Evolutionary conservation across 2,888 invertebrate genomes (phyloP), one percentile per base, ranked within the genome.

Genomic region (Caenorhabditis zanzibari): DNA sequence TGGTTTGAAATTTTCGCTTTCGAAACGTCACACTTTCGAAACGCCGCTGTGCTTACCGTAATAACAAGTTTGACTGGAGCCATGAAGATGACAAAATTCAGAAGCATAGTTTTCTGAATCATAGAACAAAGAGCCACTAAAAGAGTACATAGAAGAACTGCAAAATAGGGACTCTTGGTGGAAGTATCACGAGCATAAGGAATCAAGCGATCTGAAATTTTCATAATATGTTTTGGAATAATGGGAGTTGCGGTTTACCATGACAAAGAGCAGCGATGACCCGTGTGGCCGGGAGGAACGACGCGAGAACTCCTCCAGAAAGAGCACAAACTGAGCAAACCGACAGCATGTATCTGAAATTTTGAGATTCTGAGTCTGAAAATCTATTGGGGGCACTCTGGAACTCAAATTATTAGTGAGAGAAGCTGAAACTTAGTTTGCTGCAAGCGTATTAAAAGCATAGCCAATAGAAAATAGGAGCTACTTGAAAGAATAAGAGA

Each of bases 321-420:
- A 88, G 79, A 6, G 84, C 85, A 68, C 88, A 88, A 54, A 88
- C 85, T 14, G 88, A 85, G 59, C 86, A 85, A 5, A 88, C 88
- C 0, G 86, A 83, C n/a, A 88, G 75, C 85, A 88, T 84, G 69
- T 88, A 88, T 35, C 88, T 88, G 80, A 49, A 82, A 80, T 3
- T 12, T 16, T 6, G 12, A 22, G 32, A 12, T 41, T 38, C 38
- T 0, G n/a, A 49, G 1, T 32, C 16, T 12, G 22, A 22, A 63
- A n/a, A 14, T 38, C 0, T 2, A 44, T 10, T 22, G 10, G 1
- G 5, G 14, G 35, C 19, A 58, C 32, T 35, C 32, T 58, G 47
- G 14, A 54, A 54, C 26, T 54, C 26, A 19, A 54, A 26, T 26
- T 3, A 54, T 26, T 26, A 24, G 26, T n/a, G n/a, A 54, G 14